These are phyloP conservation scores for Spheniscus humboldti DNA, from an alignment of 2,797 vertebrate species.

Conservation along the genomic window DNA sequence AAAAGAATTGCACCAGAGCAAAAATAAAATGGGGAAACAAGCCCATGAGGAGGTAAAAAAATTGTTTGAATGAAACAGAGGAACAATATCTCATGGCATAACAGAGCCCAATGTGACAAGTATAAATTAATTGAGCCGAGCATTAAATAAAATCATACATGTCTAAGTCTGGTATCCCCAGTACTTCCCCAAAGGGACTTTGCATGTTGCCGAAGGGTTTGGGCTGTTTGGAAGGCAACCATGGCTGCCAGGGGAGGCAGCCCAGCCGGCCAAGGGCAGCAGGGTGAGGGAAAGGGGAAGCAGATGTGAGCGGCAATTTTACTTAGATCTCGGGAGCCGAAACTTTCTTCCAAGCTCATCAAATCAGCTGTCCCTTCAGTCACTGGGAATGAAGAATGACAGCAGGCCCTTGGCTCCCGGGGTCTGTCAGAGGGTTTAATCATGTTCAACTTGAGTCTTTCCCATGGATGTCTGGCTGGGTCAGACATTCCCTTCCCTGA, in stretches of 20 bases:
- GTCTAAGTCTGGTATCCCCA: not conserved
- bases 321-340: not conserved
- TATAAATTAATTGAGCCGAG: not conserved
- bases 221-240: not conserved
- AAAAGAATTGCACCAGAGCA: not conserved
- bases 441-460: not conserved
- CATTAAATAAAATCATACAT: not conserved
- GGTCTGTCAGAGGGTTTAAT: not conserved
- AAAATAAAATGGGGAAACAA: not conserved
- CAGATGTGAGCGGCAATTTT: not conserved
- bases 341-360: not conserved
- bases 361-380: not conserved
- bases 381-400: too few species aligned
- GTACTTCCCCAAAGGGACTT: not conserved
- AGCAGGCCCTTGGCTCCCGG: accelerated
- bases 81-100: not conserved
- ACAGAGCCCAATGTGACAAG: not conserved
- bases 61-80: not conserved
- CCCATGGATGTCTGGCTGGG: not conserved
- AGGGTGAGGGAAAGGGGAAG: not conserved
- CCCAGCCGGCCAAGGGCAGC: not conserved
- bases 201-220: not conserved
- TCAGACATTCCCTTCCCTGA: not conserved
- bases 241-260: not conserved
- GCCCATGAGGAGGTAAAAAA: not conserved